Evolutionary conservation across 1,140 invertebrate species (phyloP).

Genomic region (Psilanteris sp.): DNA sequence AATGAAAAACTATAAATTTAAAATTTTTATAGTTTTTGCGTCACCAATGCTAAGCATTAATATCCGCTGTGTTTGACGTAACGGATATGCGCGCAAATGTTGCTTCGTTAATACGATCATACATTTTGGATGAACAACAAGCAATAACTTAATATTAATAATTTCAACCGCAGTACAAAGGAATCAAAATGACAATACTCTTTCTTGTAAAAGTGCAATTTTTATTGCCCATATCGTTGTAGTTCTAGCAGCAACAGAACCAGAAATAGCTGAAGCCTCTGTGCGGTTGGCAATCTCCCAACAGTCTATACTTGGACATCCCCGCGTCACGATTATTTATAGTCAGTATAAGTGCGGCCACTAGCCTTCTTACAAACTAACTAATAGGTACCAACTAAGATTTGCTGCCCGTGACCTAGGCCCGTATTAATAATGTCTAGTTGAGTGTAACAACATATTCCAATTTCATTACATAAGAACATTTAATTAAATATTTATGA

Average conservation of each 20-base stretch:
- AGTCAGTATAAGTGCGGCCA: constrained; percentile 80
- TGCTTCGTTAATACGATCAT: too few relatives aligned
- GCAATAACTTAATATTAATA: too few relatives aligned
- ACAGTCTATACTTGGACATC: constrained; percentile 87
- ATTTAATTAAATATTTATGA: constrained; percentile 7
- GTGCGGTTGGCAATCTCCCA: constrained; percentile 82
- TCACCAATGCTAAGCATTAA: too few relatives aligned
- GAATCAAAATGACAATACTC: constrained; percentile 37
- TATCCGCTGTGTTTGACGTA: too few relatives aligned
- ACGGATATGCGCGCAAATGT: too few relatives aligned
- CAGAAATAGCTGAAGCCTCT: constrained; percentile 80
- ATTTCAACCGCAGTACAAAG: constrained; percentile 1
- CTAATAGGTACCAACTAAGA: constrained; percentile 73
- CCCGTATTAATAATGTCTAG: constrained; percentile 78
- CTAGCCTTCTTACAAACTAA: constrained; percentile 81
- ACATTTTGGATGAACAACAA: too few relatives aligned
- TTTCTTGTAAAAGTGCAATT: constrained; percentile 60
- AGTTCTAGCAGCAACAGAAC: constrained; percentile 74
- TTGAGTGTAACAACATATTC: constrained; percentile 50
- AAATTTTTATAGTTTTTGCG: too few relatives aligned
- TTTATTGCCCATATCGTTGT: constrained; percentile 70
- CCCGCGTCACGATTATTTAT: constrained; percentile 82
- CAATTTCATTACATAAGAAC: constrained; percentile 17
- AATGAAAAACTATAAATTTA: too few relatives aligned
- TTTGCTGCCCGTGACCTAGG: constrained; percentile 81